Evolutionary conservation across 2,888 invertebrate genomes (phyloP), one percentile per base, ranked within the genome.

Genomic region (Serrognathus titanus): DNA sequence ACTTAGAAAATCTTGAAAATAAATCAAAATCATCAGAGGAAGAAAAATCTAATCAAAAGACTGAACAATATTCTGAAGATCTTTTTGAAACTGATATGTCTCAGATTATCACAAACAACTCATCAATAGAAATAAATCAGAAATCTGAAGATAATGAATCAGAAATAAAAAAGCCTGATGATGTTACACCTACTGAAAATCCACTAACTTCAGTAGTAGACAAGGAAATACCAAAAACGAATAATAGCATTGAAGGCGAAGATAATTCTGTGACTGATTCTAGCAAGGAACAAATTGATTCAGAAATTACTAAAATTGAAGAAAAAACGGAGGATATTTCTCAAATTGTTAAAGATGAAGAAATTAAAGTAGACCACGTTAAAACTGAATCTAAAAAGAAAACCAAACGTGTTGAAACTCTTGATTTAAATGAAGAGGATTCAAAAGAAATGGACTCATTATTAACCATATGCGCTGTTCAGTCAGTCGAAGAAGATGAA

Each of bases 211-310:
- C 20, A 38, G n/a, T 39, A 38, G 38, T 3, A 16, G 7, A 38
- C n/a, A 13, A 37, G 10, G 7, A 54, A n/a, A 49, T 41, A 38
- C 10, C 49, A 36, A 49, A 54, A 36, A 54, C 36, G 3, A n/a
- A 54, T 24, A n/a, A 16, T 4, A 31, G 24, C 16, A 9, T 16
- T 1, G 41, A 41, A 41, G 13, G 13, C 13, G 20, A 20, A 20
- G 40, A 13, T 40, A 40, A 8, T 8, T 40, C 13, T 4, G 41
- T 8, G 41, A 9, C 16, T 9, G 10, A 7, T 10, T 8, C 8
- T 16, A 8, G 10, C 1, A 9, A 41, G 6, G 41, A 41, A 13
- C 10, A 41, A 10, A 41, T 16, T 9, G 41, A 10, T 41, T 41
- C 3, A 41, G 8, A 9, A 8, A 16, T 2, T 1, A 41, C 12